Percentiles rank a stretch among this genome's conserved stretches.
These are phyloP conservation scores for Dryoscopus gambensis DNA, from an alignment of 2,113 vertebrate genomes.

Conservation along the genomic window DNA sequence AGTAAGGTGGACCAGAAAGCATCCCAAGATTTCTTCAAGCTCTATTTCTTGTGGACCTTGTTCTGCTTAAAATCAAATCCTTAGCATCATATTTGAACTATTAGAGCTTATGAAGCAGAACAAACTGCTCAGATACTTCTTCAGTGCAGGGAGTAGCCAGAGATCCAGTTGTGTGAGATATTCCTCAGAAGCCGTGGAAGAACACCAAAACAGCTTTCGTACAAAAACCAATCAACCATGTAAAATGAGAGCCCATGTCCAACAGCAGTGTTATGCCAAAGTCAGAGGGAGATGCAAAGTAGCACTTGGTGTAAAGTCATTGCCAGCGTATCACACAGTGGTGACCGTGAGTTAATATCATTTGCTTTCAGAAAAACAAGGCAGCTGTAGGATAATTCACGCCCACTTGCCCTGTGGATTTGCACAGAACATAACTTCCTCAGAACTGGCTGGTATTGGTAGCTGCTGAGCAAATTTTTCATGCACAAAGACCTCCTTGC, in stretches of 20 bases:
- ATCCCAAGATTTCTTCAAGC: not conserved
- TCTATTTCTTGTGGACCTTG: not conserved
- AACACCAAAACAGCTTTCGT: not conserved
- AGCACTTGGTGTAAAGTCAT: not conserved
- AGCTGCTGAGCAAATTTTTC: not conserved
- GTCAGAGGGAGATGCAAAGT: not conserved
- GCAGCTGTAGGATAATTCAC: not conserved
- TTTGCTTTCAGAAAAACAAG: not conserved
- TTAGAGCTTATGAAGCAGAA: not conserved
- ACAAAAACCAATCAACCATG: not conserved
- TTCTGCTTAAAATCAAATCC: not conserved
- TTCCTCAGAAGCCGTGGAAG: not conserved
- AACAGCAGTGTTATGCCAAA: fast-evolving
- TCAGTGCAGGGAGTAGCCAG: not conserved
- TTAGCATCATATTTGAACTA: not conserved
- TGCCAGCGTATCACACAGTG: not conserved
- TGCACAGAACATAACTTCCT: not conserved
- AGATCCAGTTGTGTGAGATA: not conserved
- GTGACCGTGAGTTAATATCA: not conserved
- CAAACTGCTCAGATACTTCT: not conserved
- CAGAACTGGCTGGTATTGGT: not conserved
- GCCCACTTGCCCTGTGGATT: not conserved
- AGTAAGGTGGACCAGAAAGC: not conserved
- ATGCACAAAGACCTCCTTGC: not conserved
- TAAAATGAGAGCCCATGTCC: not conserved